Evolutionary conservation across 2,113 vertebrate species (phyloP), one percentile per base, ranked within the genome.

Genomic region (Hystrix cristata): DNA sequence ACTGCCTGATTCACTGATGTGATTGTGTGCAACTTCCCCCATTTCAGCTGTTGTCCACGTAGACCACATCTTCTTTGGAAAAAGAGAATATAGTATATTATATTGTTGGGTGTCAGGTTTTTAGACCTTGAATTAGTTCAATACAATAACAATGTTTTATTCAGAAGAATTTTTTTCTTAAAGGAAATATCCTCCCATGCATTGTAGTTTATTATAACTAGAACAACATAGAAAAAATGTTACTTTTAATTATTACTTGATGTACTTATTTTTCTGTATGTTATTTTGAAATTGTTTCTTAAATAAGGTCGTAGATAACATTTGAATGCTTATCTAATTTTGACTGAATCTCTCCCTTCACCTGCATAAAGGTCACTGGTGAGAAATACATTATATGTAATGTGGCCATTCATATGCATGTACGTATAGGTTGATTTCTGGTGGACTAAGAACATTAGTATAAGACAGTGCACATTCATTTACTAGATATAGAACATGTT

Each of bases 201-300:
- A 78, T 31, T 72, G 51, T 5, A 78, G 4, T 71, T 82, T 92
- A 71, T 90, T 94, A 60, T 0, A 92, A 87, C 5, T 18, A 15
- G 7, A 53, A 27, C 13, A 65, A 46, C 7, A 87, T 27, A 93
- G 29, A 53, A 80, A 81, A 93, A 80, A 69, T 7, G 25, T 53
- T 69, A 76, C 1, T 86, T 89, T 92, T 51, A 88, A 86, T 62
- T 89, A 31, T 89, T 72, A 65, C 8, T 79, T 64, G 6, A 85
- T 5, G 19, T 57, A 53, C 11, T 51, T 82, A 88, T 82, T 86
- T 93, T 72, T 83, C 27, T 55, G 57, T 88, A 74, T 18, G 3
- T 65, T 79, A 62, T 15, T 51, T 69, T 93, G 19, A n/a, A 46
- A 95, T 69, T 67, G 27, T 29, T 82, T 60, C 43, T 91, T 93